Conservation (phyloP, 2,888 invertebrate genomes). For the Saturnia japonica region DNA sequence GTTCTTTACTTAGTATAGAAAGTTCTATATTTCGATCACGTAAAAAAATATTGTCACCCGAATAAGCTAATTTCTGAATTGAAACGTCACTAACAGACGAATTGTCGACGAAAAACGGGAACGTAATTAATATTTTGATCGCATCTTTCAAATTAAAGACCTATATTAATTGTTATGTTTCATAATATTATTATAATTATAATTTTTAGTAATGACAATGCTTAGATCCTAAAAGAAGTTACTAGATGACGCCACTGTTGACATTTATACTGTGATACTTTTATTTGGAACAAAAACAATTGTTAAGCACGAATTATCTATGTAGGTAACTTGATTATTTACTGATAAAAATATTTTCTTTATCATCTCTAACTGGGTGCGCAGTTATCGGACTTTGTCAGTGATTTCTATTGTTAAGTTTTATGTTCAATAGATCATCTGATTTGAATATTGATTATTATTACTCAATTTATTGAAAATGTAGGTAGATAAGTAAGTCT, state of each 20-base stretch:
- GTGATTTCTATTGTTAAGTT: not conserved
- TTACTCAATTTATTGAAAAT: not conserved
- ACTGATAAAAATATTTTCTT: not conserved
- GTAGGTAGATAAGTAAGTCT: not conserved
- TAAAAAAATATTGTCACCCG: constrained; percentile 60
- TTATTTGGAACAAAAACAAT: not conserved
- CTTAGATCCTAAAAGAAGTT: not conserved
- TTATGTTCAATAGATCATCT: not conserved
- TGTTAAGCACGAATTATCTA: not conserved
- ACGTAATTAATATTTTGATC: constrained; percentile 2
- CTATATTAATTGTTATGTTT: no score
- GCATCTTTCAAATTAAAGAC: not conserved
- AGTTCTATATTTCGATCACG: constrained; percentile 66
- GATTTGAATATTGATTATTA: not conserved
- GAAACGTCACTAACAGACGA: constrained; percentile 72
- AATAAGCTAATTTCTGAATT: constrained; percentile 59
- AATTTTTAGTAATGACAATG: not conserved
- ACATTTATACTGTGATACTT: not conserved
- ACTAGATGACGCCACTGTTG: not conserved
- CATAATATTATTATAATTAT: not conserved
- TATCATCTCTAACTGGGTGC: not conserved
- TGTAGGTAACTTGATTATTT: not conserved
- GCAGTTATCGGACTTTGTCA: not conserved
- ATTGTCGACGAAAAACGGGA: constrained; percentile 51
- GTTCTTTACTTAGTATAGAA: no score